A percentile compares a stretch with the other conserved stretches of the same genome.
phyloP scores from a whole-genome alignment of 2,113 vertebrate species.

The Scatophagus argus region DNA sequence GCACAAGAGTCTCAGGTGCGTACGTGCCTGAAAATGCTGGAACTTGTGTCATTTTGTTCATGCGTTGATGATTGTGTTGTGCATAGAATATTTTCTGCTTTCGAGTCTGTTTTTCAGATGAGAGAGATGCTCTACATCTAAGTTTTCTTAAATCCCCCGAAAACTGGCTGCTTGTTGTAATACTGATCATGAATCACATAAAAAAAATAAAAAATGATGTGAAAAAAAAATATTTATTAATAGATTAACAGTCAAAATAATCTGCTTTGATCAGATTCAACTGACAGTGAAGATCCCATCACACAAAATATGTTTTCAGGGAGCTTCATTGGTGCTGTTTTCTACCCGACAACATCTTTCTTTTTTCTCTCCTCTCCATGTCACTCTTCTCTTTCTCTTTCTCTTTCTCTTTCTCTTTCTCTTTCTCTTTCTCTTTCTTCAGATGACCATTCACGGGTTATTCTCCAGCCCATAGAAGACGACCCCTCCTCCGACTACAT shows the following conservation, averaged over 20 bases:
- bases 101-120: background rate
- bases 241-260: background rate
- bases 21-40: background rate
- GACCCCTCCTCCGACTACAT: slow-evolving; percentile 99
- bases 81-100: background rate
- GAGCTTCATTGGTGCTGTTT: no score
- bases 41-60: background rate
- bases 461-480: slow-evolving; percentile 97
- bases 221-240: background rate
- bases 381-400: background rate
- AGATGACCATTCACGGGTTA: slow-evolving; percentile 99
- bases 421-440: slow-evolving; percentile 59
- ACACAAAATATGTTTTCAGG: no score
- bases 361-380: background rate
- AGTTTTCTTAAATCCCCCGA: background rate
- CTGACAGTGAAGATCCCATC: no score
- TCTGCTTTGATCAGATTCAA: background rate
- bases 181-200: background rate
- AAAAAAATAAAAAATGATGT: background rate
- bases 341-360: background rate
- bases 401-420: background rate
- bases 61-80: background rate
- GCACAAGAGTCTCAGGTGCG: no score
- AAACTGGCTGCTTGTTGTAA: background rate
- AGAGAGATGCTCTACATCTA: background rate